A percentile compares a stretch with the other conserved stretches of the same genome.
Conservation (phyloP, 2,797 vertebrate genomes). For the Garrulus glandarius region DNA sequence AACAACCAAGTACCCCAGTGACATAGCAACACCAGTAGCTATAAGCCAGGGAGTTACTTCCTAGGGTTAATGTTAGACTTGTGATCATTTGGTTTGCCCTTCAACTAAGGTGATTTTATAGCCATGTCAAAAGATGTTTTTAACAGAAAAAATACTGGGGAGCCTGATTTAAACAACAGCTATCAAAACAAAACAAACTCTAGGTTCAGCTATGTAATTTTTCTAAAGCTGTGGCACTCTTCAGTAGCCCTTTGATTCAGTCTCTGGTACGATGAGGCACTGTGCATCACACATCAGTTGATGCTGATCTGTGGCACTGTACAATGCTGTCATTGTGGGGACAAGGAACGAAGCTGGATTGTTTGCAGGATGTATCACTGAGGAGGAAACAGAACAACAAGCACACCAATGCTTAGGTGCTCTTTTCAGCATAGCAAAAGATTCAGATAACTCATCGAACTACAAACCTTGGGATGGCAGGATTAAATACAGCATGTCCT, state of each 20-base stretch:
- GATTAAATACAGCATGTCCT: not conserved
- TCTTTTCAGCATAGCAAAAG: not conserved
- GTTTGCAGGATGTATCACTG: not conserved
- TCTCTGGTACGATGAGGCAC: slow-evolving; percentile 21
- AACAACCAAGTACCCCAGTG: not conserved
- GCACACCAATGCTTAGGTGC: not conserved
- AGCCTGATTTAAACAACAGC: not conserved
- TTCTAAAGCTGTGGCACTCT: not conserved
- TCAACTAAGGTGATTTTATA: not conserved
- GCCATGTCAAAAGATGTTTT: not conserved
- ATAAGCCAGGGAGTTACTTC: not conserved
- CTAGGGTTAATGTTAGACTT: not conserved
- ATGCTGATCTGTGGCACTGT: not conserved
- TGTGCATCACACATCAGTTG: not conserved
- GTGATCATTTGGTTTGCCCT: rapidly evolving
- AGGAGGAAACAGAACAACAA: slow-evolving; percentile 23
- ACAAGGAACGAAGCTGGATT: not conserved
- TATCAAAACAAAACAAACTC: not conserved
- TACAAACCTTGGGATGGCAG: not conserved
- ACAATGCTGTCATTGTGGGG: slow-evolving; percentile 56
- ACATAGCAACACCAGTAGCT: not conserved
- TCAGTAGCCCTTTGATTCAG: not conserved
- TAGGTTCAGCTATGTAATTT: not conserved
- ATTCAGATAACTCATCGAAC: not conserved
- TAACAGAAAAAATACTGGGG: not conserved